phyloP scores from a whole-genome alignment of 2,113 vertebrate genomes.

The Euleptes europaea region DNA sequence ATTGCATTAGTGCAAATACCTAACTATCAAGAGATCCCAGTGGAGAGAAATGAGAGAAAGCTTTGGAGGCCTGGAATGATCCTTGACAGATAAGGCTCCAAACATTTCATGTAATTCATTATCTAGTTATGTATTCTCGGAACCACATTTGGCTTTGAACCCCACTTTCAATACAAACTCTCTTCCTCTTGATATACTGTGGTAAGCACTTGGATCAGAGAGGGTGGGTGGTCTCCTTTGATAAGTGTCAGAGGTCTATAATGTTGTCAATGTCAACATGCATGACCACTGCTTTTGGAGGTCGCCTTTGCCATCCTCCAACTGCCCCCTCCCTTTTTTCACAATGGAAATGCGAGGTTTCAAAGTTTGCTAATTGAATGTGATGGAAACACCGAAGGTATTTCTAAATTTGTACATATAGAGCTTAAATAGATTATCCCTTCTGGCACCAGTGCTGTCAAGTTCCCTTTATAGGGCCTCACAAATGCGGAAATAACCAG shows the following conservation, averaged over 20 bases:
- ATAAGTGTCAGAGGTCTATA: slow-evolving; percentile 29
- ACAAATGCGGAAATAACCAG: not conserved
- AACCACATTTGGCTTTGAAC: slow-evolving; percentile 56
- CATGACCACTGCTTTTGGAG: not conserved
- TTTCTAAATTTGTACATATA: not conserved
- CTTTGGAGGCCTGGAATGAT: slow-evolving; percentile 27
- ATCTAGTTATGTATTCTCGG: slow-evolving; percentile 50
- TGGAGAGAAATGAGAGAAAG: slow-evolving; percentile 32
- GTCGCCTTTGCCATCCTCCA: slow-evolving; percentile 35
- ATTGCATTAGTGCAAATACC: slow-evolving; percentile 26
- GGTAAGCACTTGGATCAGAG: not conserved
- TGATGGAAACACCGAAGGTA: not conserved
- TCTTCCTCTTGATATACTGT: slow-evolving; percentile 33
- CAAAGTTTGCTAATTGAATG: slow-evolving; percentile 1
- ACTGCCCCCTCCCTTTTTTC: slow-evolving; percentile 4
- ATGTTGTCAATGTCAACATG: slow-evolving; percentile 12
- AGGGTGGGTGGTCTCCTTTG: slow-evolving; percentile 45
- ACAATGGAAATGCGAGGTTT: slow-evolving; percentile 15
- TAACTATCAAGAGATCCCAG: slow-evolving; percentile 23
- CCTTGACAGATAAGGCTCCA: slow-evolving; percentile 35
- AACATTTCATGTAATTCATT: slow-evolving; percentile 55
- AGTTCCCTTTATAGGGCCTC: too few species aligned
- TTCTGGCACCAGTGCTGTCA: not conserved
- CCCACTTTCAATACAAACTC: slow-evolving; percentile 40
- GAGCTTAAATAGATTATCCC: not conserved